Evolutionary conservation across 2,113 vertebrate genomes (phyloP), one percentile per base, ranked within the genome.

Genomic region (Zapornia atra): DNA sequence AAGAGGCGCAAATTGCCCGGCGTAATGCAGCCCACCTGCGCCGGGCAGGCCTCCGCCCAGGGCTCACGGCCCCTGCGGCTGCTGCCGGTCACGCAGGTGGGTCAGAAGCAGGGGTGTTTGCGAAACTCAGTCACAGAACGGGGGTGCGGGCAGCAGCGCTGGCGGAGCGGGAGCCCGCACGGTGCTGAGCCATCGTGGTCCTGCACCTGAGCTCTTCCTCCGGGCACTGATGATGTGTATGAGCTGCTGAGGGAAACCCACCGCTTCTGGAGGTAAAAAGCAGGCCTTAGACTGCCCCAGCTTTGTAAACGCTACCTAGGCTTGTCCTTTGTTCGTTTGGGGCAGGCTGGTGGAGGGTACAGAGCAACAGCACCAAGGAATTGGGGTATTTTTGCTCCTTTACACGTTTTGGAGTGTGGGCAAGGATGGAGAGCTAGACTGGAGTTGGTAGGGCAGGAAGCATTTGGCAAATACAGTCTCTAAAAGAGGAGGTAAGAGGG

Each of bases 141-240:
- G 2, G 3, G 7, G 19, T 3, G 61, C 0, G 3, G 21, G 70
- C 11, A 2, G 31, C 1, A 6, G 2, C 0, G 8, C 33, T 4
- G 50, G 28, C 13, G 22, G 63, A n/a, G 65, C 1, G 0, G 1
- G 26, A 28, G 18, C 4, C 36, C 0, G 16, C 48, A 0, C 0
- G 7, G 48, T 17, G 57, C 50, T 2, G 40, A 20, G 63, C 12
- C 7, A 20, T 5, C 3, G 25, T 2, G 9, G 15, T 4, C 2
- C 1, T 4, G 33, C 44, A 3, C 22, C 16, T 10, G 4, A 2
- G 38, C 15, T 33, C 21, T 21, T 13, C n/a, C 3, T 14, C 34
- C 1, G 6, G 33, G 20, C 10, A 5, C 3, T 3, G 56, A 5
- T 15, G 9, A 11, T 1, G 6, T 3, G 9, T 2, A 3, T 8